phyloP scores from a whole-genome alignment of 1,140 invertebrate genomes.

The Drosophila rufa region DNA sequence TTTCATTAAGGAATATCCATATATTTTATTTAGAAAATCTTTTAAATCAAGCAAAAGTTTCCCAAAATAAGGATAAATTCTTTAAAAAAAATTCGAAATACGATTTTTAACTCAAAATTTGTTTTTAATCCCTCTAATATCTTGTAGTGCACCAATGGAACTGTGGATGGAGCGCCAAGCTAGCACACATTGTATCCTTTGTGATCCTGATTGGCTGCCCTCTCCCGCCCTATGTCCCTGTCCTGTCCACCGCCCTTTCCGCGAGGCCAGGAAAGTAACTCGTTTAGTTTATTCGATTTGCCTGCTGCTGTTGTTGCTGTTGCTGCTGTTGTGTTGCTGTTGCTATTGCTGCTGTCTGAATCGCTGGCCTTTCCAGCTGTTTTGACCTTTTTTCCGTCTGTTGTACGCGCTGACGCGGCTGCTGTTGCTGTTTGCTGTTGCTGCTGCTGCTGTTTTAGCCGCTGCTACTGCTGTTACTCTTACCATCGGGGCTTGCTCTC shows the following conservation, averaged over 20 bases:
- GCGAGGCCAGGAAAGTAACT: slow-evolving; percentile 67
- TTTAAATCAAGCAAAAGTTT: background rate
- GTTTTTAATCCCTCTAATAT: background rate
- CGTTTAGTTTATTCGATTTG: slow-evolving; percentile 80
- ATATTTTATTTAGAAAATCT: background rate
- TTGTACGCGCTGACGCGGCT: slow-evolving; percentile 51
- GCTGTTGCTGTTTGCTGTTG: background rate
- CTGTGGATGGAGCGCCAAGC: background rate
- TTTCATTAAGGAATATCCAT: too few species aligned
- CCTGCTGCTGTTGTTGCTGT: slow-evolving; percentile 29
- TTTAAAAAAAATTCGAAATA: too few species aligned
- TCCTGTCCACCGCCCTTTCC: slow-evolving; percentile 18
- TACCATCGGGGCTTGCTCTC: slow-evolving; percentile 35
- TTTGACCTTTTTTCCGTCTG: slow-evolving; percentile 62
- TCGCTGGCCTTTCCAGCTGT: slow-evolving; percentile 42
- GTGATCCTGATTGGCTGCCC: slow-evolving; percentile 55
- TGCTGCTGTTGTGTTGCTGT: slow-evolving; percentile 8
- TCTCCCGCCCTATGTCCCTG: slow-evolving; percentile 11
- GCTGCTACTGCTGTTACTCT: slow-evolving; percentile 22
- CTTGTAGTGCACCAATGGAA: slow-evolving; percentile 9
- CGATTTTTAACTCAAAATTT: background rate
- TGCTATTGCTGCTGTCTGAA: slow-evolving; percentile 48
- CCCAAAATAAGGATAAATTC: background rate
- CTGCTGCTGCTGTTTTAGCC: slow-evolving; percentile 13
- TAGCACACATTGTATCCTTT: slow-evolving; percentile 52